Evolutionary conservation across 2,797 vertebrate species (phyloP).

Genomic region (Megalops cyprinoides): DNA sequence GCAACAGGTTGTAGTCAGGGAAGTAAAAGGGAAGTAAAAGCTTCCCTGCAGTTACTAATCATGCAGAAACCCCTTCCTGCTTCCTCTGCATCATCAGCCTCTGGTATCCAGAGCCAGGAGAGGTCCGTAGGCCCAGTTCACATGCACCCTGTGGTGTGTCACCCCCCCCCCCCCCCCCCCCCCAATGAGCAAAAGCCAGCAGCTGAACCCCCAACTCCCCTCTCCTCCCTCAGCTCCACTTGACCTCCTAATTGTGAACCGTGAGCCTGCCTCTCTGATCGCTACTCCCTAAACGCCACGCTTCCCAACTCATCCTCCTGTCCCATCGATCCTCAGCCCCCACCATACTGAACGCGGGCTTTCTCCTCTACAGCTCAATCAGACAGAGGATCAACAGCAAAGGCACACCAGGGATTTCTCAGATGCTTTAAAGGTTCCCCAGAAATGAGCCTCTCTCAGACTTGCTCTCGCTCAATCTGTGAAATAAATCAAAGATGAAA

Average conservation of each 20-base stretch:
- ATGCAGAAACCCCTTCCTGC: background rate
- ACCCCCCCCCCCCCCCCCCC: too few species aligned
- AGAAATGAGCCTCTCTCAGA: conserved; percentile 19
- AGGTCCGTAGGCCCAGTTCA: background rate
- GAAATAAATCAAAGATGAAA: conserved; percentile 65
- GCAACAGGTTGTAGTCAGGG: background rate
- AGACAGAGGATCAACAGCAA: conserved; percentile 46
- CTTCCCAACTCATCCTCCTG: conserved; percentile 10
- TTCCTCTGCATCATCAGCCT: background rate
- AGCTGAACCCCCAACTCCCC: too few species aligned
- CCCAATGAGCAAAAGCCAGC: background rate
- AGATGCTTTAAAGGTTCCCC: background rate
- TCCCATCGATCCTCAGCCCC: conserved; percentile 15
- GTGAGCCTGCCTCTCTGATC: conserved; percentile 22
- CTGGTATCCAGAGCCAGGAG: background rate
- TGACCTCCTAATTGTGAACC: conserved; percentile 26
- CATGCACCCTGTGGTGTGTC: background rate
- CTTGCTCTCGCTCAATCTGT: conserved; percentile 21
- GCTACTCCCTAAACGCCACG: conserved; percentile 18
- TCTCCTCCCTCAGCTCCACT: too few species aligned
- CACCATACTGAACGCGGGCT: conserved; percentile 14
- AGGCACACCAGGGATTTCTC: background rate
- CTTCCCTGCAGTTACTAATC: background rate
- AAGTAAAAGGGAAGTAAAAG: background rate
- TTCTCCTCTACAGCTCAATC: conserved; percentile 53